Conservation (phyloP, 2,888 invertebrate species). For the Mythimna lalbum region DNA sequence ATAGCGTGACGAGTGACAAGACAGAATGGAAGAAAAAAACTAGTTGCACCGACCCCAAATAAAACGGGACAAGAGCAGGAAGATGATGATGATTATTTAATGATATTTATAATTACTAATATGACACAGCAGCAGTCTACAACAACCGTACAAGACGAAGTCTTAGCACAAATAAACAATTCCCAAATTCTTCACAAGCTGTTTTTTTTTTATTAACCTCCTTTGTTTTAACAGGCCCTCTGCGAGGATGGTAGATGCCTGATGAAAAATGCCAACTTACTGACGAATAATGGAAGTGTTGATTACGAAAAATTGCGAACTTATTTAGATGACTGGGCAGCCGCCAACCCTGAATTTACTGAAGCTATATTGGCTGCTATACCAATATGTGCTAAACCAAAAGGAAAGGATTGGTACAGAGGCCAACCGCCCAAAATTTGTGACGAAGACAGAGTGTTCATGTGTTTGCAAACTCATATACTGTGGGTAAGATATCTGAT, state of each 20-base stretch:
- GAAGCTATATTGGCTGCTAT: slow-evolving; percentile 69
- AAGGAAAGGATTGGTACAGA: slow-evolving; percentile 56
- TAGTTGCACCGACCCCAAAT: no score
- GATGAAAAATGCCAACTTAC: slow-evolving; percentile 72
- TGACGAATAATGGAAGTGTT: slow-evolving; percentile 70
- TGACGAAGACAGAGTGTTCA: slow-evolving; percentile 74
- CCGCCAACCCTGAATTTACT: slow-evolving; percentile 70
- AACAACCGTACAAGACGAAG: not conserved
- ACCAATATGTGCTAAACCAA: slow-evolving; percentile 37
- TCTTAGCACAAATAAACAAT: not conserved
- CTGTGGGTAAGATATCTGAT: slow-evolving; percentile 49
- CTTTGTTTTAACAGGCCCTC: slow-evolving; percentile 9
- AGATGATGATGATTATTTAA: no score
- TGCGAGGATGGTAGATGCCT: slow-evolving; percentile 68
- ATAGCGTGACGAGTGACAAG: no score
- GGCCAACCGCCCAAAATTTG: slow-evolving; percentile 73
- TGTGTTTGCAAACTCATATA: slow-evolving; percentile 76
- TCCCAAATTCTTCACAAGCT: not conserved
- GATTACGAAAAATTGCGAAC: slow-evolving; percentile 69
- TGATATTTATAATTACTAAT: not conserved
- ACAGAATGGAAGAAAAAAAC: no score
- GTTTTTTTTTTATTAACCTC: not conserved
- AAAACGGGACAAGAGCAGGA: no score
- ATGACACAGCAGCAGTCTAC: not conserved
- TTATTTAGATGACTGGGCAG: slow-evolving; percentile 72